These are phyloP conservation scores for Saxidomus purpurata DNA, from an alignment of 1,140 invertebrate species.

Conservation along the genomic window DNA sequence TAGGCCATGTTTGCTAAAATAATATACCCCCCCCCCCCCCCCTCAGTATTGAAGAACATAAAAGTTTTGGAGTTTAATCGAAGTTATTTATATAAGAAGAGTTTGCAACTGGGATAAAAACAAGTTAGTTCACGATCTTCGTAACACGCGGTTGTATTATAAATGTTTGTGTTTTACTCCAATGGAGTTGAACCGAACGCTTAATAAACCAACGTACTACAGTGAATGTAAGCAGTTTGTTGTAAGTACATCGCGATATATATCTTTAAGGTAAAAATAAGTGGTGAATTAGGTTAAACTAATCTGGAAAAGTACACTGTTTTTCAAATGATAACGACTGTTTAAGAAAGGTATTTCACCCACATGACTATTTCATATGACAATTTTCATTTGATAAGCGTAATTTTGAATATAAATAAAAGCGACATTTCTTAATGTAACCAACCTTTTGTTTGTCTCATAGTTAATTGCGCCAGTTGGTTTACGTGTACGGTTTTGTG, in stretches of 20 bases:
- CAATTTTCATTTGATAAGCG: conserved; percentile 22
- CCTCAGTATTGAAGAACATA: too few relatives aligned
- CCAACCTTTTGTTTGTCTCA: background rate
- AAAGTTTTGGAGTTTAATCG: too few relatives aligned
- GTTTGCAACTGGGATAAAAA: too few relatives aligned
- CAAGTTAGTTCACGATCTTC: too few relatives aligned
- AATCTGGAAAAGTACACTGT: background rate
- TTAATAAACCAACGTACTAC: too few relatives aligned
- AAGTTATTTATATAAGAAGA: too few relatives aligned
- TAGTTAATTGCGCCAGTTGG: background rate
- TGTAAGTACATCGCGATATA: background rate
- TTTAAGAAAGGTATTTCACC: conserved; percentile 19
- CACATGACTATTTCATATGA: conserved; percentile 39
- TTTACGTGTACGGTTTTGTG: background rate
- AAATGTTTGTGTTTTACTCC: too few relatives aligned
- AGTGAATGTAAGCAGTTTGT: too few relatives aligned
- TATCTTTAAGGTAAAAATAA: background rate
- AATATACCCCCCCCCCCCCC: too few relatives aligned
- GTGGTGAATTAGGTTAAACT: background rate
- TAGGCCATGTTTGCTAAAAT: too few relatives aligned
- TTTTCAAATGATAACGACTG: conserved; percentile 16
- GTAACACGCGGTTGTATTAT: too few relatives aligned
- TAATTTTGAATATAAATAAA: background rate
- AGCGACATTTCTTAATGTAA: background rate
- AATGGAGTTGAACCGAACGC: too few relatives aligned